phyloP scores from a whole-genome alignment of 2,113 vertebrate genomes.

The Axis porcinus region DNA sequence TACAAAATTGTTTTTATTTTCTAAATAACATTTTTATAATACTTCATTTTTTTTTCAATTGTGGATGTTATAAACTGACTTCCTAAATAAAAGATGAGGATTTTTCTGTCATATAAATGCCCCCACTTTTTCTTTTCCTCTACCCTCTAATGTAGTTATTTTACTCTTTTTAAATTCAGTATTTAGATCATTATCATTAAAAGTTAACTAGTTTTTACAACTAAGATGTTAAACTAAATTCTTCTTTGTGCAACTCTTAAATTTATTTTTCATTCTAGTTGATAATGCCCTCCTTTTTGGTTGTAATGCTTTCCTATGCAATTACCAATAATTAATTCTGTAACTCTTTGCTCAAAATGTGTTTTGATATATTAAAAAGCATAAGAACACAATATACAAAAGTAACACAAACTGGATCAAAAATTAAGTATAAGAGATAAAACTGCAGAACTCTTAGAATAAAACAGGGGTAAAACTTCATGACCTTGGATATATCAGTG shows the following conservation, averaged over 20 bases:
- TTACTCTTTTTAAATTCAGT: background rate
- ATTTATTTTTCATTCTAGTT: background rate
- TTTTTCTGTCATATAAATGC: background rate
- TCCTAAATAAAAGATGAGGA: background rate
- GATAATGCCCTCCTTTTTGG: background rate
- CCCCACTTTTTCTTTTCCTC: background rate
- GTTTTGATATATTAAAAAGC: background rate
- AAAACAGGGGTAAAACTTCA: background rate
- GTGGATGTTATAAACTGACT: background rate
- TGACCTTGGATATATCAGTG: background rate
- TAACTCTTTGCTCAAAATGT: background rate
- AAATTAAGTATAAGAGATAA: background rate
- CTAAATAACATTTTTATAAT: background rate
- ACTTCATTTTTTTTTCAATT: background rate
- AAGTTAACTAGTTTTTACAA: background rate
- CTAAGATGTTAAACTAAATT: background rate
- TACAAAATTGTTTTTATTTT: background rate
- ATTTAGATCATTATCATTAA: background rate
- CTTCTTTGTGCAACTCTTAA: background rate
- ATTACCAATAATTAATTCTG: background rate
- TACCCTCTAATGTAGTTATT: background rate
- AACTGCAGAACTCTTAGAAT: background rate
- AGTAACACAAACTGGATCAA: background rate
- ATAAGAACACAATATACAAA: background rate
- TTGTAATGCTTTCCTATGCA: background rate